Evolutionary conservation across 2,113 vertebrate species (phyloP), one percentile per base, ranked within the genome.

Genomic region (Podarcis raffonei): DNA sequence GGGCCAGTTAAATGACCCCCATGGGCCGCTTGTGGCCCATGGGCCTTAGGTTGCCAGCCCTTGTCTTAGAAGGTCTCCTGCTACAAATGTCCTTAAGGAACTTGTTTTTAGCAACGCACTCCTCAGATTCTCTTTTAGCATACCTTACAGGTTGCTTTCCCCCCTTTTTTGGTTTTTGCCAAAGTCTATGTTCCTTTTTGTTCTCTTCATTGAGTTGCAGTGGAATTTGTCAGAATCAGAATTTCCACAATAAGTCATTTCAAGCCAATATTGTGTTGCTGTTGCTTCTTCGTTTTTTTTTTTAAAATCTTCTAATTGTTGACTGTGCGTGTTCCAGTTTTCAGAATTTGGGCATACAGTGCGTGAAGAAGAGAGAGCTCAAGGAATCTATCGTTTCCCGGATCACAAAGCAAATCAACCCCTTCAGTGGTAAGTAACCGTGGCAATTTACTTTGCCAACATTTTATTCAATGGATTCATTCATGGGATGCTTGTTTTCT

Each of bases 281-380:
- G 20, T 53, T 53, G 48, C 48, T 53, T 12, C 48, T 53, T 48
- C 7, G 3, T 39, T 4, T 48, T 48, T 39, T 87, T 32, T 92
- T 65, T 12, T 35, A 84, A 68, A 84, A 68, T 27, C 83, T 86
- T 59, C 87, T 95, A 57, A 83, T 8, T 12, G 30, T 53, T 68
- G 68, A 32, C 68, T 57, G 5, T 72, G 0, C 95, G 8, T 93
- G 23, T 92, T 96, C 93, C 92, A 99, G 99, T 89, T 99, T 99
- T 95, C 99, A 99, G 97, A 99, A 99, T 93, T 95, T 99, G 96
- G 99, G 99, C 3, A 99, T 99, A 96, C 99, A 99, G 90, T 99
- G 99, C 94, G 98, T 99, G 91, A 98, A 98, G 94, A 98, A 99
- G 95, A 98, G 97, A 94, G 99, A 99, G 92, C 97, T 99, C 89